Conservation (phyloP, 2,888 invertebrate genomes). For the Adelognathus sp. region DNA sequence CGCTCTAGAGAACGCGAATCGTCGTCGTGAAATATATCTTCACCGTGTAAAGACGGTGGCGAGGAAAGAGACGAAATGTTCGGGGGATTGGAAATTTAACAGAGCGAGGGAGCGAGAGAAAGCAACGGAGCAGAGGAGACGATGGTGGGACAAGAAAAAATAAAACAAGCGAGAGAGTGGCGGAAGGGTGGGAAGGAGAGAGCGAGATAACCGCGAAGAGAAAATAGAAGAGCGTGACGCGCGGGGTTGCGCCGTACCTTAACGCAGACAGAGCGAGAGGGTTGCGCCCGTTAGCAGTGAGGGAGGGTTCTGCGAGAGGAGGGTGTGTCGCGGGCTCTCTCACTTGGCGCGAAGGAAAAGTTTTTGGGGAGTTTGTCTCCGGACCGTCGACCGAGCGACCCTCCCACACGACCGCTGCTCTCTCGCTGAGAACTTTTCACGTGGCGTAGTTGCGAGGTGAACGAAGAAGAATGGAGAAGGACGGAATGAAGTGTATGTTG, state of each 20-base stretch:
- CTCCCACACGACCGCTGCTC: conserved; percentile 43
- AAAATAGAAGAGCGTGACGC: conserved; percentile 54
- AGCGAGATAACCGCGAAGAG: conserved; percentile 42
- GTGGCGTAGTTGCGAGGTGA: conserved; percentile 15
- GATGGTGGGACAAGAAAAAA: conserved; percentile 23
- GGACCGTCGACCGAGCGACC: conserved; percentile 34
- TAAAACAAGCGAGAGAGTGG: conserved; percentile 16
- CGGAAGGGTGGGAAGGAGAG: conserved; percentile 1
- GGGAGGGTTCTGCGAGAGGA: conserved; percentile 23
- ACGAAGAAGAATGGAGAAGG: conserved; percentile 1
- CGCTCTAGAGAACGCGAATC: conserved; percentile 35
- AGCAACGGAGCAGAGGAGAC: not conserved
- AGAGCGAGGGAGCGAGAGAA: not conserved
- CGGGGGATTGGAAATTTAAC: conserved; percentile 21
- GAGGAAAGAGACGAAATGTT: conserved; percentile 22
- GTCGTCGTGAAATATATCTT: conserved; percentile 53
- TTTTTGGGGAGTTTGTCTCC: conserved; percentile 58
- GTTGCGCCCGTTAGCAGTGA: conserved; percentile 3
- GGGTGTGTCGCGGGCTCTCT: conserved; percentile 43
- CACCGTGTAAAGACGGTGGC: conserved; percentile 29
- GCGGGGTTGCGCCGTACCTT: no score
- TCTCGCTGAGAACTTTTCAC: conserved; percentile 47
- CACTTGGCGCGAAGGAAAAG: conserved; percentile 57
- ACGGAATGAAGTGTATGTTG: no score
- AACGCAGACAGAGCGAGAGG: conserved; percentile 30